Evolutionary conservation across 2,113 vertebrate genomes (phyloP).

Genomic region (Ornithorhynchus anatinus): DNA sequence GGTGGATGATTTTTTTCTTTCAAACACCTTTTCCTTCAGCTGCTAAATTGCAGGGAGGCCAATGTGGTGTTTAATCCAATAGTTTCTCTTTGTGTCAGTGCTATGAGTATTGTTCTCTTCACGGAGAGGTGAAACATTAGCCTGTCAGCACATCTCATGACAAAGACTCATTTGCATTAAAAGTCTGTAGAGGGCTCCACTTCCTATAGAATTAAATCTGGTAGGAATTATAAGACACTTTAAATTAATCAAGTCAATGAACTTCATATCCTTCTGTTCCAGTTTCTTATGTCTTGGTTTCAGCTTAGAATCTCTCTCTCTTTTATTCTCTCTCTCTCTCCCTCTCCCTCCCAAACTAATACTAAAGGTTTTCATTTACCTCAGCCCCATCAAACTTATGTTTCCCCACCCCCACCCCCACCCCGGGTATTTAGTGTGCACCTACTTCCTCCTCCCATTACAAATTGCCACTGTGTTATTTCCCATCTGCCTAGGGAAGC

Average conservation of each 20-base stretch:
- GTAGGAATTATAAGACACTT: not conserved
- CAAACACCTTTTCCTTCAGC: not conserved
- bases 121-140: conserved; percentile 7
- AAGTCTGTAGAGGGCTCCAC: conserved; percentile 24
- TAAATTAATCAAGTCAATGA: not conserved
- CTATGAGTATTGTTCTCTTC: not conserved
- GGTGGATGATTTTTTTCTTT: not conserved
- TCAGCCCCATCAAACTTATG: too few relatives aligned
- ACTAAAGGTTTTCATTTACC: not conserved
- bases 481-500: not conserved
- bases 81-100: not conserved
- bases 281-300: too few relatives aligned
- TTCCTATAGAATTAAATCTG: not conserved
- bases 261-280: not conserved
- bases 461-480: too few relatives aligned
- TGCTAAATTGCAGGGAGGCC: not conserved
- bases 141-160: not conserved
- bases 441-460: too few relatives aligned
- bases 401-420: too few relatives aligned
- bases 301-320: too few relatives aligned
- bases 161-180: not conserved
- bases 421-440: not conserved
- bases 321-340: not conserved
- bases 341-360: not conserved
- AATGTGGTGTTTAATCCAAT: not conserved